Conservation (phyloP, 2,797 vertebrate species). For the Channa striata region DNA sequence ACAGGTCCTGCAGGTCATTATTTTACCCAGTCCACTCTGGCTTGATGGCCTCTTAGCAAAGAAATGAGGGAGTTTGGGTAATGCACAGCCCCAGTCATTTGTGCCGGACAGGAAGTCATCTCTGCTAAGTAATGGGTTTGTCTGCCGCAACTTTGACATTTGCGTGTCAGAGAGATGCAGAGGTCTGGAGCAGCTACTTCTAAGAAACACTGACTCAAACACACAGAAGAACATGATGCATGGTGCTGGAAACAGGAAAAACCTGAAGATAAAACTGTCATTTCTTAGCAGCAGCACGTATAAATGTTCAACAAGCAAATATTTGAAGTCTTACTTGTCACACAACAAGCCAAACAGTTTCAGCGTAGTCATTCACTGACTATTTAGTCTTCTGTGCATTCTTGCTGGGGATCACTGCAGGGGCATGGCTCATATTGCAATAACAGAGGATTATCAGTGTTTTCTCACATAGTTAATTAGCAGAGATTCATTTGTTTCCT, state of each 20-base stretch:
- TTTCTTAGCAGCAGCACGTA: not conserved
- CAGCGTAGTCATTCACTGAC: conserved; percentile 34
- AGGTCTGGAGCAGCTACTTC: conserved; percentile 16
- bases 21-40: conserved; percentile 43
- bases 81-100: conserved; percentile 50
- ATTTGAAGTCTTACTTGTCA: conserved; percentile 1
- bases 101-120: conserved; percentile 24
- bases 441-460: conserved; percentile 59
- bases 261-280: not conserved
- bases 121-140: conserved; percentile 28
- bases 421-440: conserved; percentile 37
- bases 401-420: conserved; percentile 32
- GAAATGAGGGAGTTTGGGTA: conserved; percentile 40
- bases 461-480: conserved; percentile 68
- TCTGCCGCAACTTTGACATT: conserved; percentile 31
- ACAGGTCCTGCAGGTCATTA: conserved; percentile 35
- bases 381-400: conserved; percentile 47
- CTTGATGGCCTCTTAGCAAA: conserved; percentile 60
- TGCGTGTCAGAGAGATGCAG: conserved; percentile 5
- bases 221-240: not conserved
- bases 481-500: conserved; percentile 55
- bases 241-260: not conserved
- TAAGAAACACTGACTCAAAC: conserved; percentile 9
- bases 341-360: conserved; percentile 29
- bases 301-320: not conserved